Percentiles rank a stretch among this genome's conserved stretches.
These are phyloP conservation scores for Sarcophaga rosellei DNA, from an alignment of 2,888 invertebrate species.

Conservation along the genomic window DNA sequence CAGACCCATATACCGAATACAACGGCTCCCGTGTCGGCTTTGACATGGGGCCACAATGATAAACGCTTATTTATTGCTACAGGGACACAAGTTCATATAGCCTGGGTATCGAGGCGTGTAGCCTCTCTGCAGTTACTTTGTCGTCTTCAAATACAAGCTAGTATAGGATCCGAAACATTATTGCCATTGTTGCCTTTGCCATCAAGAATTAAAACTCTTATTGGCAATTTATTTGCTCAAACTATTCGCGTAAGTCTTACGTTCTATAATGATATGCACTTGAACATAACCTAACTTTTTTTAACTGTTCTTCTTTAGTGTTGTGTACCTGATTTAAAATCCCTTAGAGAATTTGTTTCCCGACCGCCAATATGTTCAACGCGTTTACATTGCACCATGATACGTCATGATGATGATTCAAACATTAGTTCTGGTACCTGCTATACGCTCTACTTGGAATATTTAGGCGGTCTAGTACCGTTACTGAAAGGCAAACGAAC, in stretches of 20 bases:
- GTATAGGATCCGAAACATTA: conserved; percentile 88
- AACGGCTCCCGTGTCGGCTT: conserved; percentile 90
- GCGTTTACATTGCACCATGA: conserved; percentile 98
- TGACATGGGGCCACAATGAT: conserved; percentile 99
- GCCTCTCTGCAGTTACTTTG: conserved; percentile 95
- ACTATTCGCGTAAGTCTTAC: conserved; percentile 91
- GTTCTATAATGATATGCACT: neutral
- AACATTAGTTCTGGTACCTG: conserved; percentile 87
- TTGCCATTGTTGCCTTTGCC: conserved; percentile 93
- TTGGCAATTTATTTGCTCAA: conserved; percentile 94
- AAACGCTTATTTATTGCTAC: conserved; percentile 96
- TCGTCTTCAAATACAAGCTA: conserved; percentile 89
- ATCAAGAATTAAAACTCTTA: conserved; percentile 90
- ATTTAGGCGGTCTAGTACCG: conserved; percentile 97
- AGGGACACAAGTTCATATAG: conserved; percentile 95
- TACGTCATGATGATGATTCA: conserved; percentile 93
- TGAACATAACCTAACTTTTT: neutral
- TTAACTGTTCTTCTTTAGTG: conserved; percentile 84
- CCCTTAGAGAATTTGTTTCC: conserved; percentile 95
- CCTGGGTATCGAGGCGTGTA: conserved; percentile 94
- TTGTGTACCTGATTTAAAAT: conserved; percentile 94
- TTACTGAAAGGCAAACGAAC: conserved; percentile 96
- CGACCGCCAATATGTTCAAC: conserved; percentile 92
- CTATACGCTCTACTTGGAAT: conserved; percentile 95
- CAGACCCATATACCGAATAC: conserved; percentile 89